Evolutionary conservation across 2,113 vertebrate genomes (phyloP), one percentile per base, ranked within the genome.

Genomic region (Mus pahari): DNA sequence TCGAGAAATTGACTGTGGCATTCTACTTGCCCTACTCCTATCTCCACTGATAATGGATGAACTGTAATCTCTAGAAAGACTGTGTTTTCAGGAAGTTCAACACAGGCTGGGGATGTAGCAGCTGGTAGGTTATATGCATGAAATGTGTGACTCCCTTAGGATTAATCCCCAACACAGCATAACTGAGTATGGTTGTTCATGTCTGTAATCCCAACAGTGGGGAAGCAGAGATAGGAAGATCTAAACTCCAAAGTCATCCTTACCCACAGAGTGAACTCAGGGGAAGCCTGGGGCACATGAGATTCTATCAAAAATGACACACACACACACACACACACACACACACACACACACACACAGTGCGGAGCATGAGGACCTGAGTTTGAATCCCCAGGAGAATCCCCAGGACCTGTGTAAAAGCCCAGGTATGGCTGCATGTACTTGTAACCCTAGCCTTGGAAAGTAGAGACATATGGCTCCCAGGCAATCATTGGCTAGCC

Each of bases 11-110:
- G 71, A 60, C n/a, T 62, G 26, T 90, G 75, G 55, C 42, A 55
- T 83, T 92, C 62, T 68, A 68, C 14, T 74, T 53, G 70, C 5
- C 5, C 58, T 33, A 50, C 90, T 95, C 79, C 42, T 31, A 28
- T 90, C 55, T 84, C 81, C 84, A 58, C n/a, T n/a, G 70, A 17
- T 50, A 81, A 90, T 26, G n/a, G 28, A 96, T 70, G 10, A 82
- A 88, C 53, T 88, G 39, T 42, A 58, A 17, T 71, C 81, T 94
- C 70, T 55, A 14, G 7, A 86, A 62, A 84, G 48, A 84, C 1
- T 81, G 0, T 71, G 64, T 70, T 93, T 89, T 89, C 50, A 74
- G 91, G 60, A 96, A 94, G 66, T 31, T 95, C 82, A 86, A 68
- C 86, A 53, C 5, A 64, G 42, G 42, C 19, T 68, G 31, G 31